Conservation (phyloP, 2,888 invertebrate species). For the Lucinisca nassula region DNA sequence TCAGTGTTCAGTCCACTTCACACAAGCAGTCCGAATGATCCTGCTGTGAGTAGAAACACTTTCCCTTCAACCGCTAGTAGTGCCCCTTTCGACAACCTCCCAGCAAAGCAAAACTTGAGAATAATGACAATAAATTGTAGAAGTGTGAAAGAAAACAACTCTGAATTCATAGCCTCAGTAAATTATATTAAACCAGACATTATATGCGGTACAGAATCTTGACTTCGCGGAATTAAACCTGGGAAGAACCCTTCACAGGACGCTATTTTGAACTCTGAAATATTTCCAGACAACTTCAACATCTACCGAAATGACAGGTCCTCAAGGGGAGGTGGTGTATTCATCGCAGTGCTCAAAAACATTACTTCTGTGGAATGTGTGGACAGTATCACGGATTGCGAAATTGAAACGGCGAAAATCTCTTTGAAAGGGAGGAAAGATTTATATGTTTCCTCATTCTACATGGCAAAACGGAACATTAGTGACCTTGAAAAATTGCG, state of each 20-base stretch:
- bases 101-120: background rate
- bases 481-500: conserved; percentile 11
- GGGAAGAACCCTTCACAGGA: background rate
- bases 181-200: conserved; percentile 34
- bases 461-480: conserved; percentile 35
- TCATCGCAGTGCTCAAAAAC: conserved; percentile 12
- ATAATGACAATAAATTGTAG: background rate
- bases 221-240: conserved; percentile 19
- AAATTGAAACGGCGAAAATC: conserved; percentile 37
- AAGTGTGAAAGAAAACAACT: background rate
- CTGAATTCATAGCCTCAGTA: background rate
- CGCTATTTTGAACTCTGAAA: conserved; percentile 26
- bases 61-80: too few species aligned
- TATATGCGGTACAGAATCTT: conserved; percentile 31
- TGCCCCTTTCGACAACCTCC: too few species aligned
- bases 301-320: conserved; percentile 20
- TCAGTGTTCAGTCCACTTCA: background rate
- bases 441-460: conserved; percentile 16
- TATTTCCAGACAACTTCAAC: conserved; percentile 16
- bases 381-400: conserved; percentile 44
- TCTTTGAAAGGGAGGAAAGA: conserved; percentile 2
- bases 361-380: conserved; percentile 30
- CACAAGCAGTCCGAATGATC: background rate
- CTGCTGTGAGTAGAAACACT: too few species aligned
- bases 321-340: conserved; percentile 32